Conservation (phyloP, 2,797 vertebrate genomes). For the Ctenopoma kingsleyae region DNA sequence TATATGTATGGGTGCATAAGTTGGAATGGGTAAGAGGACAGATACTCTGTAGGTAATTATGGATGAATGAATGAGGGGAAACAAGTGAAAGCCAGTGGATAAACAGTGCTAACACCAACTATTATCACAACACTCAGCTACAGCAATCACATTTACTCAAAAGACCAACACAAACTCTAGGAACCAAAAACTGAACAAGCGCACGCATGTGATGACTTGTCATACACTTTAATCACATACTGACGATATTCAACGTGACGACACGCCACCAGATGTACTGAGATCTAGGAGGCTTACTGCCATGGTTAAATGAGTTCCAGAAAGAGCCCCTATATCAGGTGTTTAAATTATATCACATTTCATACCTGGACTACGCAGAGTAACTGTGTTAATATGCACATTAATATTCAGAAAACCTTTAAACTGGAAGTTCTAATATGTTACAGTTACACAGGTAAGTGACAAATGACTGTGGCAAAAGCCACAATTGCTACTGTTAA, state of each 20-base stretch:
- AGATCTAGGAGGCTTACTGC: not conserved
- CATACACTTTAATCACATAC: no score
- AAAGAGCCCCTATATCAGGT: not conserved
- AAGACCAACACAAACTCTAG: not conserved
- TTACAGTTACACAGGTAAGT: no score
- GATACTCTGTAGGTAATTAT: not conserved
- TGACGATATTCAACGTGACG: not conserved
- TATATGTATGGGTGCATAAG: not conserved
- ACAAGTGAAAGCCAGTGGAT: not conserved
- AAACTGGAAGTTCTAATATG: no score
- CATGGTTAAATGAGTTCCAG: not conserved
- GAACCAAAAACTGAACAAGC: not conserved
- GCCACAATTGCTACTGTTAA: no score
- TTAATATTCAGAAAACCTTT: not conserved
- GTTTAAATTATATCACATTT: not conserved
- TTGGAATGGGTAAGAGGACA: not conserved
- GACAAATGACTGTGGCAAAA: no score
- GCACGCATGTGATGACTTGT: not conserved
- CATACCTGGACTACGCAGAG: slow-evolving; percentile 4
- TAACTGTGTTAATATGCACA: not conserved
- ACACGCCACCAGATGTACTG: not conserved
- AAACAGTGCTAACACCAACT: not conserved
- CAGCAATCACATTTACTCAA: slow-evolving; percentile 25
- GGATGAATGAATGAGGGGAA: not conserved
- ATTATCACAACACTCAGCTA: slow-evolving; percentile 2